Evolutionary conservation across 2,797 vertebrate species (phyloP), one percentile per base, ranked within the genome.

Genomic region (Phalloptychus januarius): DNA sequence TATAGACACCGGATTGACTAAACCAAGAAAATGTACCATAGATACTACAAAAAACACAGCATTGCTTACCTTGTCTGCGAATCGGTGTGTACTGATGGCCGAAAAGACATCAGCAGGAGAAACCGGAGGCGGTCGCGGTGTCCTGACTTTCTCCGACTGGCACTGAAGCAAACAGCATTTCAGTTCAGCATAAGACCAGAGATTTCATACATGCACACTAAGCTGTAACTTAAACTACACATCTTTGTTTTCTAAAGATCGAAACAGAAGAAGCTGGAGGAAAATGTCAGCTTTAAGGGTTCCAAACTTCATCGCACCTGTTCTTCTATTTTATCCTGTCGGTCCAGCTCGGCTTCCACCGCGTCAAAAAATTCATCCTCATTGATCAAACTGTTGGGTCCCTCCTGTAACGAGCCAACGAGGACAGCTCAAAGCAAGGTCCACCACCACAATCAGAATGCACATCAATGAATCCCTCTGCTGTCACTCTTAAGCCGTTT

Each of bases 341-440:
- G 94, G 93, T 98, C 97, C 0, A 99, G 95, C 70, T 97, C 97
- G 85, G 98, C 98, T 94, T 99, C 98, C 86, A 99, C 97, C 1
- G 98, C 98, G 92, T 99, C 98, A 85, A 98, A 99, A 91, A 99
- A 99, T 88, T 99, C 98, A 65, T 99, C 98, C 87, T 98, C 98
- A 81, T 99, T 99, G 91, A 99, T 98, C 83, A 98, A 94, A 91
- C 97, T 97, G 90, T 98, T 97, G 58, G 97, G 97, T 63, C 97
- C 97, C 86, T 92, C 93, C 93, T 99, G 94, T 75, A 76, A 45
- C 81, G 25, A 82, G 15, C 65, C 28, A 61, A 77, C 20, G 25
- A 46, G 40, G 46, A 38, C 23, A 70, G 40, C 13, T 38, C 33
- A n/a, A 50, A 38, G 15, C 28, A 81, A 48, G 11, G 48, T 45